A percentile compares a stretch with the other conserved stretches of the same genome.
These are phyloP conservation scores for Zoroaster sp. DNA, from an alignment of 53 echinoderm and acorn worm genomes.

Conservation along the genomic window DNA sequence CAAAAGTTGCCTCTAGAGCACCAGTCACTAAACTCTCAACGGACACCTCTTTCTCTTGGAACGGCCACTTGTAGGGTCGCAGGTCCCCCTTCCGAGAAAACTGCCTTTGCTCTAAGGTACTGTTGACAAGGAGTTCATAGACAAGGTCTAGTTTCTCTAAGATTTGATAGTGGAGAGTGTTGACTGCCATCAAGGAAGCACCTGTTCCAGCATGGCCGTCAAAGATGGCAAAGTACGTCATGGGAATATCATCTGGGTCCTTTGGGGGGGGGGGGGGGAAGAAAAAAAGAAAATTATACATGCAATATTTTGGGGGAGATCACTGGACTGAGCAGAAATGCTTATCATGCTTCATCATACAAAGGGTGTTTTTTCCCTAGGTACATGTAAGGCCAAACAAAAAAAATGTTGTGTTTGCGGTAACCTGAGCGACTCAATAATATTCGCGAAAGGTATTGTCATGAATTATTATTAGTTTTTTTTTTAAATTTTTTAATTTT, in stretches of 20 bases:
- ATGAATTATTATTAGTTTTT: no score
- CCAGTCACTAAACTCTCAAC: conserved; percentile 90
- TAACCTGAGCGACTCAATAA: no score
- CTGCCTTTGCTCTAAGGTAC: conserved; percentile 72
- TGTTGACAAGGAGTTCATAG: conserved; percentile 86
- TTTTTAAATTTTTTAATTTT: no score
- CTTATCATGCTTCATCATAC: no score
- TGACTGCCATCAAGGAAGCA: conserved; percentile 83
- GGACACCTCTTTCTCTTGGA: conserved; percentile 78
- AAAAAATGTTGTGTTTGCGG: no score
- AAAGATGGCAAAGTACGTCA: conserved; percentile 94
- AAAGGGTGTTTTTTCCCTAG: no score
- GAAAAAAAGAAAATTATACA: no score
- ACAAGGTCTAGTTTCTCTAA: conserved; percentile 82
- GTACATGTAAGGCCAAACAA: no score
- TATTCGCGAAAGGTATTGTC: no score
- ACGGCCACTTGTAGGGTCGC: conserved; percentile 91
- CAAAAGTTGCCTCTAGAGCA: conserved; percentile 89
- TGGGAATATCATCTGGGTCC: conserved; percentile 85
- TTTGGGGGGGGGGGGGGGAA: no score
- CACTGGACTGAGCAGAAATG: no score
- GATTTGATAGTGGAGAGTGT: conserved; percentile 80
- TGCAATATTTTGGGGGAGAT: no score
- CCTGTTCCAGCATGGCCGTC: conserved; percentile 99
- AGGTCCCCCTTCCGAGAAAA: conserved; percentile 78